These are phyloP conservation scores for Saccostrea cuccullata DNA, from an alignment of 1,140 invertebrate species.

Conservation along the genomic window DNA sequence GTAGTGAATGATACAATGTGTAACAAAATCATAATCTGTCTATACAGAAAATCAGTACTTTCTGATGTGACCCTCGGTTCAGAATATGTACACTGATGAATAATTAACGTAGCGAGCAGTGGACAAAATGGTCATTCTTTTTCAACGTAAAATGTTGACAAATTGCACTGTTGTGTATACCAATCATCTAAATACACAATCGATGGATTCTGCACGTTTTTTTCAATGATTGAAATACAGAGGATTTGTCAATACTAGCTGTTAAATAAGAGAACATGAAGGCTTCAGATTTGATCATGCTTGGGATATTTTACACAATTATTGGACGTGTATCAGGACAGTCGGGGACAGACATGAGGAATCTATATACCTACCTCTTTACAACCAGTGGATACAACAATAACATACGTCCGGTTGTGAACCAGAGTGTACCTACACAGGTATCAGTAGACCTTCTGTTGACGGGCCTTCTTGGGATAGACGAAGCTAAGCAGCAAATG, in stretches of 20 bases:
- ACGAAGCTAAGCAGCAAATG: constrained; percentile 48
- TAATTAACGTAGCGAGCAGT: too few relatives aligned
- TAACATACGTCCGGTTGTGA: constrained; percentile 1
- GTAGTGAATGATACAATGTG: too few relatives aligned
- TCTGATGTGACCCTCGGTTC: too few relatives aligned
- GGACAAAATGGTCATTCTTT: too few relatives aligned
- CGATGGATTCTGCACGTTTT: too few relatives aligned
- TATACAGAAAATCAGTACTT: too few relatives aligned
- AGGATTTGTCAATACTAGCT: neutral
- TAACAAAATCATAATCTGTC: too few relatives aligned
- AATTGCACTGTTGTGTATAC: too few relatives aligned
- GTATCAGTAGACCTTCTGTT: constrained; percentile 31
- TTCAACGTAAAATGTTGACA: too few relatives aligned
- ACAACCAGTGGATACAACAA: constrained; percentile 41
- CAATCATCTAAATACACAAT: too few relatives aligned
- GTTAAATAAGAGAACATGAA: neutral
- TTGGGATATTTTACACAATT: neutral
- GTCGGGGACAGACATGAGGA: constrained; percentile 16
- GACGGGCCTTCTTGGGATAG: constrained; percentile 24
- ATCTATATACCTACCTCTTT: constrained; percentile 39
- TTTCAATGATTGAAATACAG: too few relatives aligned
- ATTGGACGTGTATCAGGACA: neutral
- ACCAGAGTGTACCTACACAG: neutral
- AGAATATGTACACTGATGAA: too few relatives aligned
- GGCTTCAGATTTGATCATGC: neutral